These are phyloP conservation scores for Platyura marginata DNA, from an alignment of 1,140 invertebrate genomes.

Conservation along the genomic window DNA sequence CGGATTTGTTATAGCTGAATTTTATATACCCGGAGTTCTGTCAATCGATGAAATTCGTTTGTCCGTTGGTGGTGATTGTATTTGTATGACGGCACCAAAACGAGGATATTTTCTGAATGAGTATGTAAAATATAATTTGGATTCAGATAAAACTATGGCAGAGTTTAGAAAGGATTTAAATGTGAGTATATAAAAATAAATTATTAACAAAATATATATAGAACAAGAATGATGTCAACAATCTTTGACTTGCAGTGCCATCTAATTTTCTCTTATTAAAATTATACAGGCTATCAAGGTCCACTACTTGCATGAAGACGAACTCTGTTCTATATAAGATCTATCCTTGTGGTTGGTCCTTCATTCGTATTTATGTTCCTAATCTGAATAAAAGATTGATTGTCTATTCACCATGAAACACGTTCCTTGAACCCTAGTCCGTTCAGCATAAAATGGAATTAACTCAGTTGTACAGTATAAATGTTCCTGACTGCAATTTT, in stretches of 20 bases:
- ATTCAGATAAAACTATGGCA: conserved; percentile 35
- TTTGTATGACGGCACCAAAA: conserved; percentile 38
- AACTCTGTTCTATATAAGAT: too few relatives aligned
- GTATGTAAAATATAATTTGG: conserved; percentile 40
- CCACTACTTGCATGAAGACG: too few relatives aligned
- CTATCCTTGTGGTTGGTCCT: too few relatives aligned
- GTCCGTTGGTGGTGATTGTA: conserved; percentile 50
- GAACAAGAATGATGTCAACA: neutral
- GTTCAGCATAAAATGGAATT: too few relatives aligned
- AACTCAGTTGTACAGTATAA: too few relatives aligned
- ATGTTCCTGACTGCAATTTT: too few relatives aligned
- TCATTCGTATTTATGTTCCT: conserved; percentile 8
- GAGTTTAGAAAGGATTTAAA: conserved; percentile 32
- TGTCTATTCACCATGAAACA: too few relatives aligned
- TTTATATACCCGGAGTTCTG: conserved; percentile 24
- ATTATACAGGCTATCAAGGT: too few relatives aligned
- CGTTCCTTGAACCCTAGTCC: too few relatives aligned
- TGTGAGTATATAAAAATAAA: neutral
- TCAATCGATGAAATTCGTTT: conserved; percentile 37
- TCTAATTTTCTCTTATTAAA: conserved; percentile 1
- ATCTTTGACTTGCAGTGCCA: neutral
- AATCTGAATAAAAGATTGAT: too few relatives aligned
- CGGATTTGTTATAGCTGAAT: conserved; percentile 26
- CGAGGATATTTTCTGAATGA: conserved; percentile 41
- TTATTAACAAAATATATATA: neutral